Base-by-base conservation (phyloP, 1,140 invertebrate species). In the Pentalonia nigronervosa region DNA sequence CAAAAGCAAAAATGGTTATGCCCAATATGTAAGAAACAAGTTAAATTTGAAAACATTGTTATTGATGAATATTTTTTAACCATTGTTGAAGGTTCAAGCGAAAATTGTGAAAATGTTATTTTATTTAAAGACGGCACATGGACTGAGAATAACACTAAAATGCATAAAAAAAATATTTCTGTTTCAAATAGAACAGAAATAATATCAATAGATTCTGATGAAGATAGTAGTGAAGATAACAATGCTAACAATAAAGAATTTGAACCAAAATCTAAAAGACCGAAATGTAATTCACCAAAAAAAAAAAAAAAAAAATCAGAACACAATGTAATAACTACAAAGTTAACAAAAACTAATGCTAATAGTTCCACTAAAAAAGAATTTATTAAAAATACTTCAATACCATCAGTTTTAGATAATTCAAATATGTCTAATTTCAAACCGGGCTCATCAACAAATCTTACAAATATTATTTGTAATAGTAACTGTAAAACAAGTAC, bases 1-100 rank as follows among this genome's bases (percentile, higher is more conserved):
- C 97, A 98, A 83, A 99, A 99, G 95, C 98, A 99, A 41, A 99
- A 98, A 2, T 99, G 99, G 99, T 97, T 97, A 94, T 99, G 99
- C 96, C 99, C 99, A 7, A 98, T 99, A 14, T 99, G 99, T 96
- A 98, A 99, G 95, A 98, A 98, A 94, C 81, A 83, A 50, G 90
- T 83, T n/a, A 50, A n/a, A 21, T 91, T 34, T 83, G 90, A 91
- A 47, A 21, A 91, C 21, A 81, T 91, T 23, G 90, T 83, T 83
- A n/a, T 91, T 21, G 90, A 91, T 83, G 90, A 76, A 83, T 91
- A 50, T 91, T 91, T 91, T 47, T 83, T 83, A 48, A 47, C 20
- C 23, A 83, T 91, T n/a, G 11, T 91, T 81, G 25, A 91, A 91
- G 83, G 47, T 91, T 47, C 83, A 36, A 81, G 30, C 36, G 6